Base-by-base conservation (phyloP, 1,140 invertebrate species). In the Sycophaga agraensis region DNA sequence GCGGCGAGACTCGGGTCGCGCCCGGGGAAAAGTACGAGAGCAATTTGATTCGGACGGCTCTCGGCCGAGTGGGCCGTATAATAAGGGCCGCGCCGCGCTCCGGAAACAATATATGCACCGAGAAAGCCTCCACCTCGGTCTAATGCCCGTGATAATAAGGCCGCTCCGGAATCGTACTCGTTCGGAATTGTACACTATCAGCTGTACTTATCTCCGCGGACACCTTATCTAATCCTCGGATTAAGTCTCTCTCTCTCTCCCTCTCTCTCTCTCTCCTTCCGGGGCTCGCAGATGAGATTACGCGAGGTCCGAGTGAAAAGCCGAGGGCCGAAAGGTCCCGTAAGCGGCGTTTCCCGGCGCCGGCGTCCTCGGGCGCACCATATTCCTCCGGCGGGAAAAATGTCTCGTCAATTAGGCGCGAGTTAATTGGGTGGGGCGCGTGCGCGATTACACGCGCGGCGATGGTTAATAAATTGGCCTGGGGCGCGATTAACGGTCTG, bases 141-240 rank as follows among this genome's bases (percentile, higher is more conserved):
- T 73, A 76, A 76, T 76, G 73, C 74, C 74, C 72, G 74, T 74
- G 73, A 73, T 76, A 76, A 76, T 74, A 76, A 76, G 68, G 74
- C 73, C 58, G 67, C 63, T 66, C 66, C 19, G 39, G 39, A 42
- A 9, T 16, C 35, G 17, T 34, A 19, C 17, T 53, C 37, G 21
- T 12, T 45, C 22, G 11, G n/a, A n/a, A n/a, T n/a, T n/a, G n/a
- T n/a, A n/a, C n/a, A n/a, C n/a, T n/a, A n/a, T n/a, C n/a, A n/a
- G n/a, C n/a, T n/a, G n/a, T n/a, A n/a, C n/a, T n/a, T n/a, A n/a
- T n/a, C n/a, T n/a, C n/a, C n/a, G n/a, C n/a, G n/a, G n/a, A n/a
- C n/a, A n/a, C 67, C 58, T 65, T 63, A 66, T 66, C 70, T 73
- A 74, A 74, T 74, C 70, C 71, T 49, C 50, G 67, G 71, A 74